Evolutionary conservation across 2,888 invertebrate genomes (phyloP), one percentile per base, ranked within the genome.

Genomic region (Ametastegia equiseti): DNA sequence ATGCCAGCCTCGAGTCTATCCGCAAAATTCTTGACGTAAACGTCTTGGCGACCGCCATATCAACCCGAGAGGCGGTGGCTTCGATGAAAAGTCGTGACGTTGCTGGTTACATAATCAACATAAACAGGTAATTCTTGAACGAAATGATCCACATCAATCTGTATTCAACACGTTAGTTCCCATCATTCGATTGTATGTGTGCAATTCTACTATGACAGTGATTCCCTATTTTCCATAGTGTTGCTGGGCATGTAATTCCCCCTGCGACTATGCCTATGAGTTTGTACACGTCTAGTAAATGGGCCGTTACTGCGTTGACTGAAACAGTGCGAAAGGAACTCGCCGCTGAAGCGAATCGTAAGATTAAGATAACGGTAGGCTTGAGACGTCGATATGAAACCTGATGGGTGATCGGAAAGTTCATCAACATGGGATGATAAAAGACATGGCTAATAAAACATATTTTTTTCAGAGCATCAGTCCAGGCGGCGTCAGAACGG

Each of bases 51-150:
- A 89, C 93, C 0, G 92, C 93, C 39, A 92, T 94, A 27, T 94
- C 94, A 83, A 91, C 94, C 2, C 92, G 94, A 65, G 94, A 95
- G 88, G 92, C 94, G 0, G 86, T 94, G 0, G 92, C 93, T 81
- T 91, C 93, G 0, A 94, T 95, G 94, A 92, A 92, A 39, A 92
- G 92, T 33, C 90, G 92, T 45, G 90, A 92, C 1, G 90, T 92
- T 0, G 92, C 92, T 57, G 95, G 94, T 0, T 94, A 95, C 84
- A 93, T 95, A 82, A 92, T 95, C 77, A 92, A 94, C 79, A 92
- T 95, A 80, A 94, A 94, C 89, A 95, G 94, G 94, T 94, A 15
- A 78, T 47, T 71, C 39, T 67, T 15, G 9, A 9, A 30, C 13
- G 11, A 30, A 30, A 4, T 13, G 13, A 60, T 23, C 23, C 9